Evolutionary conservation across 2,888 invertebrate genomes (phyloP).

Genomic region (Lucinisca nassula): DNA sequence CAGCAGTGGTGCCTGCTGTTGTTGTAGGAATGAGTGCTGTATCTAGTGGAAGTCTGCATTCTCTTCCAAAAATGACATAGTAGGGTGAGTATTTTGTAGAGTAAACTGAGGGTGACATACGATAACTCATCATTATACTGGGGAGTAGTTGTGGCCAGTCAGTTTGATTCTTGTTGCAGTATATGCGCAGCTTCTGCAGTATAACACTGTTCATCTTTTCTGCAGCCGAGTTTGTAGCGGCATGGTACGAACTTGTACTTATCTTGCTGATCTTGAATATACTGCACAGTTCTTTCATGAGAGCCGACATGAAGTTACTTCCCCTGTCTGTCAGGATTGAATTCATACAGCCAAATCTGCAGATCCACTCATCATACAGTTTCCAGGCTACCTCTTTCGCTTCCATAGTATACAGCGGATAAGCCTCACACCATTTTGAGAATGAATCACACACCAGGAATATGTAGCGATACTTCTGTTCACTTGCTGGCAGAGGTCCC

Average conservation of each 20-base stretch:
- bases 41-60: background rate
- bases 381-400: conserved; percentile 41
- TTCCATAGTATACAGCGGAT: conserved; percentile 56
- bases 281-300: conserved; percentile 44
- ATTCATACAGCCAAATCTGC: conserved; percentile 36
- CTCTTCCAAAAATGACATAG: background rate
- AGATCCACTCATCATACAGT: conserved; percentile 52
- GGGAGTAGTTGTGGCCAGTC: conserved; percentile 43
- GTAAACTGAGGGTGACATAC: conserved; percentile 1
- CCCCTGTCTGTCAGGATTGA: conserved; percentile 59
- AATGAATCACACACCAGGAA: conserved; percentile 59
- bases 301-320: conserved; percentile 47
- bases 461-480: conserved; percentile 48
- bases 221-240: conserved; percentile 31
- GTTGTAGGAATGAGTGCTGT: background rate
- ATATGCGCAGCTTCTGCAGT: conserved; percentile 19
- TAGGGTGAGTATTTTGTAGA: background rate
- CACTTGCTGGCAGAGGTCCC: conserved; percentile 46
- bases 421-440: conserved; percentile 63
- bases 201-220: conserved; percentile 43
- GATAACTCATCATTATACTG: conserved; percentile 45
- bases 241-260: conserved; percentile 41
- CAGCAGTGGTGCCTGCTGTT: background rate
- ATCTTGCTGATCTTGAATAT: conserved; percentile 39
- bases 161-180: conserved; percentile 33